Base-by-base conservation (phyloP, 2,797 vertebrate genomes). In the Sus cebifrons region DNA sequence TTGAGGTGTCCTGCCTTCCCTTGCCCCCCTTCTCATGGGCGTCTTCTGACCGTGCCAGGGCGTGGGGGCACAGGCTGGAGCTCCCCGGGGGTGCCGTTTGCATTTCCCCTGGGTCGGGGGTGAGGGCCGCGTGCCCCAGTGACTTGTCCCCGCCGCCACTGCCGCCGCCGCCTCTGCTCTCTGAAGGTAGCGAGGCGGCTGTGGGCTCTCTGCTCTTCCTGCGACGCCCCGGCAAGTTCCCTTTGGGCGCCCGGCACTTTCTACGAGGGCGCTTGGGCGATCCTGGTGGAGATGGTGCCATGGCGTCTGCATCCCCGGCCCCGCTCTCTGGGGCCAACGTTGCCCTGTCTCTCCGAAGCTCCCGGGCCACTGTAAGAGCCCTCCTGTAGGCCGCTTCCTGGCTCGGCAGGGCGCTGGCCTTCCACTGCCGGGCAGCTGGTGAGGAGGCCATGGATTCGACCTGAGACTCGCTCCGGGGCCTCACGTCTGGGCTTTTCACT, bases 231-330 rank as follows among this genome's bases (percentile, higher is more conserved):
- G 0, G 8, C 8, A 60, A 40, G 40, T 12, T 18, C 36, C 14
- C 12, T 11, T 5, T 70, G 49, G 27, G 16, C 64, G 64, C 77
- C 20, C 0, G 54, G 17, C 5, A 1, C 10, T 20, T 56, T n/a
- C 18, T 94, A 29, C 0, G 7, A 82, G 49, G 29, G 29, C 0
- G 60, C 56, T 68, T 56, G 54, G 2, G 32, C 32, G 32, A 32
- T 32, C 32, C 32, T 2, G 32, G 15, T 0, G 7, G 64, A 32
- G 32, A 25, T 8, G 0, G 36, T 0, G 0, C 1, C 13, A 20
- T 11, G 62, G 18, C 52, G 58, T 52, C 32, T 18, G 2, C 58
- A 8, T 21, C 70, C 0, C 13, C 6, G 0, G 25, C 6, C 23
- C 20, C 74, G 18, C 79, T 32, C 23, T 14, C 65, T 4, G 15